Base-by-base conservation (phyloP, 2,113 vertebrate genomes). In the Mus pahari region DNA sequence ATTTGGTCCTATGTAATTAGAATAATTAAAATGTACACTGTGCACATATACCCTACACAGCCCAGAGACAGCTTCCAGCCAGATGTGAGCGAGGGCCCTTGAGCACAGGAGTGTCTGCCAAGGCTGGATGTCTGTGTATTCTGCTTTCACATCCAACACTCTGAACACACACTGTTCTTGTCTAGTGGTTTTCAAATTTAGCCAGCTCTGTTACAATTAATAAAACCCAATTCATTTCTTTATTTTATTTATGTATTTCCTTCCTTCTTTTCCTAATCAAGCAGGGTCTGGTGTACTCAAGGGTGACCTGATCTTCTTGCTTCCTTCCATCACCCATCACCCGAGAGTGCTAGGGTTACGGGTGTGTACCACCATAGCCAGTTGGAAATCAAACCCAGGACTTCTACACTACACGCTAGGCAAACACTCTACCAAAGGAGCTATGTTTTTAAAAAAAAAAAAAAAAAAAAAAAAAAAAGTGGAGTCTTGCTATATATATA, bases 1-100 rank as follows among this genome's bases (percentile, higher is more conserved):
- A 94, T 70, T 50, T 86, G 92, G 81, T 60, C 53, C 71, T 58
- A 39, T 33, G 36, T 94, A 86, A 96, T 94, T 89, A 92, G 8
- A 83, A 91, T 77, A 92, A 90, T 45, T 84, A 90, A 81, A 66
- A 81, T 58, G 60, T 81, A 81, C 31, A 73, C 82, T 33, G 77
- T 79, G 33, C 50, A 53, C 26, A 78, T 86, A 53, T 5, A 55
- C 26, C 31, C 64, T 66, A 22, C 31, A 26, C 39, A 84, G 83
- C n/a, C 68, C 64, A 92, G 48, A 58, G 79, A 73, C 36, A 53
- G 90, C 53, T 73, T 96, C 86, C 71, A 81, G 33, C 66, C 53
- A 71, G 14, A 62, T 24, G 20, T 86, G 77, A 92, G 50, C 39
- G 82, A 17, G 64, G 64, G 9, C 39, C 31, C 82, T 33, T 26